Conservation (phyloP, 2,888 invertebrate genomes). For the Caenorhabditis virilis region DNA sequence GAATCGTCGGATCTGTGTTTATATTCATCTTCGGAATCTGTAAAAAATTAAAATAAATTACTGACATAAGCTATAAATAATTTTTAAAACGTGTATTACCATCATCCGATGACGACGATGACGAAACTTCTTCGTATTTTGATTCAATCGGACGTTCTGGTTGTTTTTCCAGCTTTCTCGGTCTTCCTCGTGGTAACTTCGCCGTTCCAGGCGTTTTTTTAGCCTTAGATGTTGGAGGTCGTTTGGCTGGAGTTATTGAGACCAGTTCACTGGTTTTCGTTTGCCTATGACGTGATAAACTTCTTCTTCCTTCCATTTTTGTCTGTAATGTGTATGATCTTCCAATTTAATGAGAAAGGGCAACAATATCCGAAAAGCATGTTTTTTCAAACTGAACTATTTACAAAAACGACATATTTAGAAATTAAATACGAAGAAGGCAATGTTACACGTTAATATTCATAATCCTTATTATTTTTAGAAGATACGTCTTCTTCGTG, state of each 20-base stretch:
- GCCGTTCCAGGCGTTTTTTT: not conserved
- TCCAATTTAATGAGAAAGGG: no score
- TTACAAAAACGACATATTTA: no score
- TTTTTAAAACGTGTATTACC: not conserved
- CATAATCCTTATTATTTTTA: no score
- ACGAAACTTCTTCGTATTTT: not conserved
- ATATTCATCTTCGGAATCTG: not conserved
- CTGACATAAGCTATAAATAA: no score
- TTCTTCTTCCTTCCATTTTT: no score
- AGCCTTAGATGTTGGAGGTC: constrained; percentile 3
- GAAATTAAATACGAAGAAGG: no score
- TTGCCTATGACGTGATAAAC: not conserved
- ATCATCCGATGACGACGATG: constrained; percentile 2
- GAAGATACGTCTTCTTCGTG: no score
- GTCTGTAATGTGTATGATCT: no score
- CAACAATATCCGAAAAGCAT: no score
- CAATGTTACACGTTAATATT: no score
- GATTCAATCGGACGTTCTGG: not conserved
- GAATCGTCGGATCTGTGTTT: not conserved
- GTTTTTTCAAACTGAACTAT: no score
- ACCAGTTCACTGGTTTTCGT: not conserved
- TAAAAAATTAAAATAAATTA: no score
- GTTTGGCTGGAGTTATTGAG: not conserved
- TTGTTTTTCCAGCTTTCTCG: not conserved
- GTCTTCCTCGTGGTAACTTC: not conserved